Conservation (phyloP, 2,888 invertebrate species). For the Teleogryllus oceanicus region DNA sequence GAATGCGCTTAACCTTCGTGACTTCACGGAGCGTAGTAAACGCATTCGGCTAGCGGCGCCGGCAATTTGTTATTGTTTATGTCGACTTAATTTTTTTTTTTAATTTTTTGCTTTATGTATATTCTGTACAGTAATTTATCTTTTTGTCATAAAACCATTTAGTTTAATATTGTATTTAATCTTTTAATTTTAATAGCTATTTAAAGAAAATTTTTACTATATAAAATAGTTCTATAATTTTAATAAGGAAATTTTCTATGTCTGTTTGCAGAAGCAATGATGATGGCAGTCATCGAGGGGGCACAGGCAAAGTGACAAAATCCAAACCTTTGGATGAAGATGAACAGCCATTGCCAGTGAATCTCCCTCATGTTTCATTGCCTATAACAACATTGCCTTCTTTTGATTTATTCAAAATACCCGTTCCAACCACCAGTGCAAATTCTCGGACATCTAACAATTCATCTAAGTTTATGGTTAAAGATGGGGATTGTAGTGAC, state of each 20-base stretch:
- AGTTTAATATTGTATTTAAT: no score
- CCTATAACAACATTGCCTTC: conserved; percentile 58
- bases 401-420: conserved; percentile 48
- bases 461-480: neutral
- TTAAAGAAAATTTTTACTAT: no score
- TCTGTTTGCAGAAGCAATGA: conserved; percentile 30
- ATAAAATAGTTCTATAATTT: neutral
- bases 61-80: no score
- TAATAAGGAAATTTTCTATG: neutral
- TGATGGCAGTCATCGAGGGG: conserved; percentile 20
- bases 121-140: no score
- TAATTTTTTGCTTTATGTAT: no score
- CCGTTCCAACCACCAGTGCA: conserved; percentile 4
- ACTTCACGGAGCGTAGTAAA: no score
- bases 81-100: no score
- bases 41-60: no score
- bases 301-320: conserved; percentile 32
- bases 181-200: no score
- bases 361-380: conserved; percentile 48
- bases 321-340: conserved; percentile 28
- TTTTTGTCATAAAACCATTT: no score
- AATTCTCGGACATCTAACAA: neutral
- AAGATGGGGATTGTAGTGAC: neutral
- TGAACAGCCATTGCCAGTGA: conserved; percentile 31
- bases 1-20: no score